Conservation (phyloP, 2,797 vertebrate species). For the Salmo trutta region DNA sequence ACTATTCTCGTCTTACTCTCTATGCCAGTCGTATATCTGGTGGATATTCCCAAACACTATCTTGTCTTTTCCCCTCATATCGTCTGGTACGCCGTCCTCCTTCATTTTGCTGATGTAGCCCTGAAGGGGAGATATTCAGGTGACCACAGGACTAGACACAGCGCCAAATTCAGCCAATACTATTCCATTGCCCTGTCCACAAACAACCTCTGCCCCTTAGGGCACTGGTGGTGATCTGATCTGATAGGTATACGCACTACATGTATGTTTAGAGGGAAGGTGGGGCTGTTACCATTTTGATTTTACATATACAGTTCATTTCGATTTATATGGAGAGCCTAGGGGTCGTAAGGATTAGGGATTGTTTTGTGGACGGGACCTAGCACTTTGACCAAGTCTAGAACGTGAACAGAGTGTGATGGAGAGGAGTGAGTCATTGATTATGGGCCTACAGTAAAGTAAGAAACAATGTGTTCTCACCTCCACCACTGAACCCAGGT, state of each 20-base stretch:
- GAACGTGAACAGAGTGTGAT: background rate
- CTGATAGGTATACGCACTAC: too few species aligned
- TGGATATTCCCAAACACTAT: constrained; percentile 99
- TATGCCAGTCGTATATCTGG: constrained; percentile 99
- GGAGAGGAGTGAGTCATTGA: background rate
- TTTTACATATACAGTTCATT: background rate
- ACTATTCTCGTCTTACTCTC: constrained; percentile 81
- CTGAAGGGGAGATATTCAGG: constrained; percentile 60
- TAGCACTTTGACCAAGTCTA: background rate
- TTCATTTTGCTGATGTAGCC: constrained; percentile 98
- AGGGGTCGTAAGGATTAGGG: background rate
- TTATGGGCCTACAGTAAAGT: background rate
- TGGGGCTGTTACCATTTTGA: background rate
- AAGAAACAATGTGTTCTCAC: constrained; percentile 63
- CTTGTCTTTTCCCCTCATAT: constrained; percentile 99
- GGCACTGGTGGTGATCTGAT: too few species aligned
- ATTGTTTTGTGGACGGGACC: background rate
- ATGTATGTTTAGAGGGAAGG: too few species aligned
- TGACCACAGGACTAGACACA: background rate
- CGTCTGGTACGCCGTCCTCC: constrained; percentile 95
- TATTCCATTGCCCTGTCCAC: background rate
- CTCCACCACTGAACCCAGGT: constrained; percentile 95
- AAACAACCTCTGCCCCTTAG: too few species aligned
- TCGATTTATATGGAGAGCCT: background rate
- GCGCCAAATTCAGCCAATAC: background rate